A percentile compares a stretch with the other conserved stretches of the same genome.
Evolutionary conservation across 2,888 invertebrate species (phyloP).

Genomic region (Hirtodrosophila confusa): DNA sequence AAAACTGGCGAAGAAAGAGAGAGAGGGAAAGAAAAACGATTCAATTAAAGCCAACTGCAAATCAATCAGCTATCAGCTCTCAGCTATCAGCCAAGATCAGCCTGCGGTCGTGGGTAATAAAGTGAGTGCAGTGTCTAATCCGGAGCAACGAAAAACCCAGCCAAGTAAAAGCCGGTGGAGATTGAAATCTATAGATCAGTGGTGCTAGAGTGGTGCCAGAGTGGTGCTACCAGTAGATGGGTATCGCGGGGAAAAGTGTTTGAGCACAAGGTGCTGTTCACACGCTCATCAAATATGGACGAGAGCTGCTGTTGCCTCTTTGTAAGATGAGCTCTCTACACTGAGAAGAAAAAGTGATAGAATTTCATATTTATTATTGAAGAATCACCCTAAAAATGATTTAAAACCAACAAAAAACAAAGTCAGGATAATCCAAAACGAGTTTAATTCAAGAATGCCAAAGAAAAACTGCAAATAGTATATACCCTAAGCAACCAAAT

Average conservation of each 20-base stretch:
- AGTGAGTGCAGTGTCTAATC: constrained; percentile 48
- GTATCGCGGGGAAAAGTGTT: constrained; percentile 56
- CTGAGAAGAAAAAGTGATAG: too few relatives aligned
- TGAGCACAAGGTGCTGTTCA: constrained; percentile 71
- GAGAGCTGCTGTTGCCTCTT: constrained; percentile 14
- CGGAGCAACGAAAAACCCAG: constrained; percentile 2
- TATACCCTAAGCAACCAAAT: too few relatives aligned
- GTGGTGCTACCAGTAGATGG: constrained; percentile 62
- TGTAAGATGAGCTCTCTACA: constrained; percentile 57
- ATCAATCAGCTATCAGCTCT: constrained; percentile 73
- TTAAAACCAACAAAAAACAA: too few relatives aligned
- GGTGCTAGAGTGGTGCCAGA: constrained; percentile 3
- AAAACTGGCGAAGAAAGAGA: not conserved
- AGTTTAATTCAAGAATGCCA: too few relatives aligned
- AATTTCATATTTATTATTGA: too few relatives aligned
- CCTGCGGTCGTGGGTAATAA: constrained; percentile 23
- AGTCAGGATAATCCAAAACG: too few relatives aligned
- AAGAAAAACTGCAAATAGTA: too few relatives aligned
- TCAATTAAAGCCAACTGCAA: constrained; percentile 75
- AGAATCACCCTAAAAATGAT: too few relatives aligned
- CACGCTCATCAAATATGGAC: constrained; percentile 71
- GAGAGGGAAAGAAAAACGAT: constrained; percentile 54
- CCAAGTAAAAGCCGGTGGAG: constrained; percentile 58
- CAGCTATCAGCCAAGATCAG: constrained; percentile 51
- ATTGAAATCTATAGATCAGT: constrained; percentile 42